These are phyloP conservation scores for Arvicanthis niloticus DNA, from an alignment of 2,113 vertebrate species.

Conservation along the genomic window DNA sequence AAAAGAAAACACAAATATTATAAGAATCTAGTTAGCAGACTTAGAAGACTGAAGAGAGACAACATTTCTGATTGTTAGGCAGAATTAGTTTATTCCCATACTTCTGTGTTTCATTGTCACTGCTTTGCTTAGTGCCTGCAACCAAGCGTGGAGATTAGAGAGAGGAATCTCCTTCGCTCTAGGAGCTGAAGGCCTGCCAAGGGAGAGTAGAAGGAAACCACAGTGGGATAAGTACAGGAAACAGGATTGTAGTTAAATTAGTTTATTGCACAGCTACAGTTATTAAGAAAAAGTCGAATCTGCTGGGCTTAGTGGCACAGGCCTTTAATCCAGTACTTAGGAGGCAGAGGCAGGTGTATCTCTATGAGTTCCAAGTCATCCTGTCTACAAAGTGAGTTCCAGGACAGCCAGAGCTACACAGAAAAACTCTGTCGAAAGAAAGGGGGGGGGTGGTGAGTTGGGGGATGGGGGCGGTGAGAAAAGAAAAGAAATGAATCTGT, in stretches of 20 bases:
- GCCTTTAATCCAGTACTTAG: background rate
- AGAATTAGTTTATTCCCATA: background rate
- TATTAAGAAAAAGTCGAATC: background rate
- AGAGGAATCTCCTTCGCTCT: background rate
- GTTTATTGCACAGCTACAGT: background rate
- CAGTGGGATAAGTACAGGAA: background rate
- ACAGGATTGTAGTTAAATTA: background rate
- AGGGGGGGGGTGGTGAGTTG: fast-evolving
- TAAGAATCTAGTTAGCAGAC: background rate
- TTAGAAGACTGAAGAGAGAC: background rate
- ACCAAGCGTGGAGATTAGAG: background rate
- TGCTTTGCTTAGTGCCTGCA: background rate
- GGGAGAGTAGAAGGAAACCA: background rate
- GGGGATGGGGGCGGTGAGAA: no score
- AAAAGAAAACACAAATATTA: background rate
- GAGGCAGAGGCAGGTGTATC: background rate
- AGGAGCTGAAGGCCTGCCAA: background rate
- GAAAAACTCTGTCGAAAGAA: background rate
- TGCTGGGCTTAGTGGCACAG: background rate
- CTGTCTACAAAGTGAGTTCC: background rate
- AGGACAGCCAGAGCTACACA: background rate
- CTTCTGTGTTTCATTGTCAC: background rate
- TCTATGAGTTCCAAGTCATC: background rate
- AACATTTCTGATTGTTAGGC: background rate
- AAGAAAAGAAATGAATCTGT: background rate